Percentiles rank a stretch among this genome's conserved stretches.
Evolutionary conservation across 2,888 invertebrate genomes (phyloP).

Genomic region (Acleris holmiana): DNA sequence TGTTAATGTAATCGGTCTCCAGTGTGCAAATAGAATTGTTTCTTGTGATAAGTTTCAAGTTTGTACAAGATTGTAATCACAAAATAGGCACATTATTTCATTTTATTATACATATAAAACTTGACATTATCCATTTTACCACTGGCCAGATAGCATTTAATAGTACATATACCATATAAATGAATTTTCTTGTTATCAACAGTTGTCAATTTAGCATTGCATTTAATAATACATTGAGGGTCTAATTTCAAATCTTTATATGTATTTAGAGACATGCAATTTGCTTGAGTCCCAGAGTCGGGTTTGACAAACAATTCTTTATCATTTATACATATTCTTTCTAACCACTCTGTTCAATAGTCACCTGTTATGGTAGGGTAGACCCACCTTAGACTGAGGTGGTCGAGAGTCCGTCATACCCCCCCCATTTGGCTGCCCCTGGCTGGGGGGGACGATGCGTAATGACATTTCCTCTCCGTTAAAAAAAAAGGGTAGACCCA

Average conservation of each 20-base stretch:
- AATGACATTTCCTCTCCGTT: no score
- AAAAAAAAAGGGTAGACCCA: no score
- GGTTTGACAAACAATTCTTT: background rate
- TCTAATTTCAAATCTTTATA: background rate
- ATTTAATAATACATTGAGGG: background rate
- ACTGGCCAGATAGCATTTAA: no score
- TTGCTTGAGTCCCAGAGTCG: background rate
- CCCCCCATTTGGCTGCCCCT: no score
- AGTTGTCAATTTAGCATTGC: background rate
- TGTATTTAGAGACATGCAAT: background rate
- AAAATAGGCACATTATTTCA: background rate
- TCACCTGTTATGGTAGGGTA: background rate
- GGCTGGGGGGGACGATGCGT: no score
- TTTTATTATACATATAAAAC: background rate
- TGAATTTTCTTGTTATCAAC: no score
- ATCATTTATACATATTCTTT: conserved; percentile 1
- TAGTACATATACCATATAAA: no score
- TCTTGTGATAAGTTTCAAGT: background rate
- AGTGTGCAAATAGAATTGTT: background rate
- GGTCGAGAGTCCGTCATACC: no score
- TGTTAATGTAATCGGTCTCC: background rate
- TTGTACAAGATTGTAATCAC: background rate
- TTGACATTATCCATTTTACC: background rate
- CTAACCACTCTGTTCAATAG: background rate
- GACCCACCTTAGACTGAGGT: no score